phyloP scores from a whole-genome alignment of 2,888 invertebrate genomes.

The Drosophila atripex region DNA sequence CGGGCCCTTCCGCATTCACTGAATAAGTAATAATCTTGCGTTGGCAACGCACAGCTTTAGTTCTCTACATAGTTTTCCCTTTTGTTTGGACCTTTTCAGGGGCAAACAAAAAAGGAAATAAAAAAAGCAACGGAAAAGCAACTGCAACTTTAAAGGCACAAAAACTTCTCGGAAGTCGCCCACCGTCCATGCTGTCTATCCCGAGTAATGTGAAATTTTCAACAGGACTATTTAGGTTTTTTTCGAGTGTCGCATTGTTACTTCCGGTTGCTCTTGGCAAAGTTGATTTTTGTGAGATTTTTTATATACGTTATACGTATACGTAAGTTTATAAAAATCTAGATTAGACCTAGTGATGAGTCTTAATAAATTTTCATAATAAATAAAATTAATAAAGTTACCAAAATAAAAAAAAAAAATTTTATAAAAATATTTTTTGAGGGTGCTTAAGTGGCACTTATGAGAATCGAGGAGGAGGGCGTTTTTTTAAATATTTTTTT shows the following conservation, averaged over 20 bases:
- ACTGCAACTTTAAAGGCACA: slow-evolving; percentile 23
- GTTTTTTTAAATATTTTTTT: too few species aligned
- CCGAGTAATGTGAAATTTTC: slow-evolving; percentile 13
- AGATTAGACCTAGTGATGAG: too few species aligned
- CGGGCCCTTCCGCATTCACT: slow-evolving; percentile 5
- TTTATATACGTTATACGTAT: too few species aligned
- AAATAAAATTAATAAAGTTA: too few species aligned
- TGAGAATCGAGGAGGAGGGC: too few species aligned
- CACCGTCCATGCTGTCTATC: slow-evolving; percentile 18
- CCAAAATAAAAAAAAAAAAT: too few species aligned
- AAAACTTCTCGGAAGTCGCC: slow-evolving; percentile 20
- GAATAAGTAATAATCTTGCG: slow-evolving; percentile 34
- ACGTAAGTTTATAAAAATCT: too few species aligned
- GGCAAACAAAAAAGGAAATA: slow-evolving; percentile 8
- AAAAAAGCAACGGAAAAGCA: slow-evolving; percentile 8
- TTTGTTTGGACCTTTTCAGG: slow-evolving; percentile 21
- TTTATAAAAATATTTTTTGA: too few species aligned
- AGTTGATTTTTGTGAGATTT: neutral
- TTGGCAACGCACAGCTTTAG: slow-evolving; percentile 17
- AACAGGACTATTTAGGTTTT: slow-evolving; percentile 24
- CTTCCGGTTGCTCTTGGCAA: slow-evolving; percentile 1
- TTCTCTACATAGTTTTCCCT: slow-evolving; percentile 24
- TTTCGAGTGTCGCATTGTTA: slow-evolving; percentile 20
- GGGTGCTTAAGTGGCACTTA: too few species aligned
- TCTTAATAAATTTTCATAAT: too few species aligned